Evolutionary conservation across 2,888 invertebrate species (phyloP).

Genomic region (Cataglyphis altisquamis): DNA sequence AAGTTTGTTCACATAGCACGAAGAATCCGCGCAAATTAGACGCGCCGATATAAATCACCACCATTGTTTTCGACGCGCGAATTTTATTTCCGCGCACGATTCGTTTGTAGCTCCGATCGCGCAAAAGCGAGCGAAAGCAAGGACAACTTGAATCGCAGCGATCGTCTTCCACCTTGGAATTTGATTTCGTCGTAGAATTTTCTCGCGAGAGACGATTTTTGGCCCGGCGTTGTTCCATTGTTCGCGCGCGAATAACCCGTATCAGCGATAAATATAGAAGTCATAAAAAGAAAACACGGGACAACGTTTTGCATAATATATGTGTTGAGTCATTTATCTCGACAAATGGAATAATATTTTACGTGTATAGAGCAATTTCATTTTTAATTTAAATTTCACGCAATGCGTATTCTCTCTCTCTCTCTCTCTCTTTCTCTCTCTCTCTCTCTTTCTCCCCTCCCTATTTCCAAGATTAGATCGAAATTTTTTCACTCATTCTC

Average conservation of each 20-base stretch:
- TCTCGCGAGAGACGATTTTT: slow-evolving; percentile 25
- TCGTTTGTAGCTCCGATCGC: slow-evolving; percentile 38
- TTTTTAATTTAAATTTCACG: slow-evolving; percentile 20
- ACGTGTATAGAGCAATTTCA: neutral
- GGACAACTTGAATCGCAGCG: slow-evolving; percentile 40
- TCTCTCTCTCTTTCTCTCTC: too few relatives aligned
- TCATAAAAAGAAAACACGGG: slow-evolving; percentile 1
- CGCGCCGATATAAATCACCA: slow-evolving; percentile 32
- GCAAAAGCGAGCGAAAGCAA: slow-evolving; percentile 51
- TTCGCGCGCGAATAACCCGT: slow-evolving; percentile 28
- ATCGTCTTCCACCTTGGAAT: slow-evolving; percentile 56
- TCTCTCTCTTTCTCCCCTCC: too few relatives aligned
- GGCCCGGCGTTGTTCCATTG: slow-evolving; percentile 37
- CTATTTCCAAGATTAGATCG: neutral
- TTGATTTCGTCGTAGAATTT: slow-evolving; percentile 54
- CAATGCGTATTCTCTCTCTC: neutral
- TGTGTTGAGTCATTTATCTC: neutral
- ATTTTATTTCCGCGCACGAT: slow-evolving; percentile 43
- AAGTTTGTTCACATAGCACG: slow-evolving; percentile 28
- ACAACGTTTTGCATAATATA: neutral
- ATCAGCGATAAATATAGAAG: slow-evolving; percentile 40
- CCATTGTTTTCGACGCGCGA: slow-evolving; percentile 37
- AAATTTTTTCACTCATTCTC: neutral
- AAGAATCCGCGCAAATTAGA: slow-evolving; percentile 34
- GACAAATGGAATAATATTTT: neutral